Evolutionary conservation across 2,888 invertebrate genomes (phyloP), one percentile per base, ranked within the genome.

Genomic region (Pterostichus niger): DNA sequence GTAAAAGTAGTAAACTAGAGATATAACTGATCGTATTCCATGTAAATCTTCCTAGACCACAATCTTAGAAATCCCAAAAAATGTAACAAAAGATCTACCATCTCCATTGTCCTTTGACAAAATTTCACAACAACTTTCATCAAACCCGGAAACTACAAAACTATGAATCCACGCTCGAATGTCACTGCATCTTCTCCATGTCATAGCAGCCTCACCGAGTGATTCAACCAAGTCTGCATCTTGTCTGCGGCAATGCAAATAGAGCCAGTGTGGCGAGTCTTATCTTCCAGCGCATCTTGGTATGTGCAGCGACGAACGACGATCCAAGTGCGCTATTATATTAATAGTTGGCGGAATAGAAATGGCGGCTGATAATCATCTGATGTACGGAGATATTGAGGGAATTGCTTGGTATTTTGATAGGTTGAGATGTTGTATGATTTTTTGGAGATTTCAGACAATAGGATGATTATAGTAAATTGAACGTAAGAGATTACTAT

Each of bases 331-430:
- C 44, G 35, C 77, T 77, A 77, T 77, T 77, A 77, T 77, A 77
- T 77, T 77, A 77, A 77, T 77, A 77, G 77, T 7, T 76, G 46
- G 54, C 11, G 31, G 76, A 77, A 56, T 77, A 54, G 59, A 77
- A 77, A 77, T 77, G 77, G 56, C 59, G 46, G 73, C n/a, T 46
- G 77, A 59, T 77, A 77, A 77, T 59, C 77, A 59, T 77, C 77
- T 77, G 56, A 59, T 59, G 59, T n/a, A 40, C 40, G 33, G 33
- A 73, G 73, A 73, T 44, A 73, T 73, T 46, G 33, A 17, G 75
- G 49, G 35, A 46, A 64, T 64, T 71, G 68, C 40, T 44, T 71
- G 68, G 68, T 71, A 40, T 71, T 56, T 71, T 71, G 68, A 71
- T 71, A 71, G 56, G 17, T 17, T 11, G 49, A 49, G 49, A 11